phyloP scores from a whole-genome alignment of 2,113 vertebrate genomes.

The Octodon degus region DNA sequence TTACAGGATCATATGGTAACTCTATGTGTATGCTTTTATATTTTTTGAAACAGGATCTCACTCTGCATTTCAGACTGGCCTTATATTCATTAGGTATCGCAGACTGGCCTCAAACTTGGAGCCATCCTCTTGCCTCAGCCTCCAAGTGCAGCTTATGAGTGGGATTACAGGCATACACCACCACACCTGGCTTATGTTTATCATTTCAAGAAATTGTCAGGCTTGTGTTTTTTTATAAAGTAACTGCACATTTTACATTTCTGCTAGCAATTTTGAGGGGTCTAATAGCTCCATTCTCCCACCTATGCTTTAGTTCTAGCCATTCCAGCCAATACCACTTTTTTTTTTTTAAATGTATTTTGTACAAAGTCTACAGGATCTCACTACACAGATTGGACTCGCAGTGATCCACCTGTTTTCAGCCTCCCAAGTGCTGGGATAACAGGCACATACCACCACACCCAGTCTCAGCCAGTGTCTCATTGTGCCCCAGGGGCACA shows the following conservation, averaged over 20 bases:
- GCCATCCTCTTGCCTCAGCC: neutral
- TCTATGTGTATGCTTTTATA: neutral
- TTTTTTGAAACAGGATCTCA: neutral
- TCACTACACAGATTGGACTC: too few species aligned
- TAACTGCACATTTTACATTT: neutral
- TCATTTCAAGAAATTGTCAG: neutral
- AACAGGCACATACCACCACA: too few species aligned
- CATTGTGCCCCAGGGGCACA: too few species aligned
- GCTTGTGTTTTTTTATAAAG: neutral
- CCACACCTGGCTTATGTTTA: neutral
- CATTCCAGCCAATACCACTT: neutral
- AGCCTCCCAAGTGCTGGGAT: too few species aligned
- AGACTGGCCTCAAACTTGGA: neutral
- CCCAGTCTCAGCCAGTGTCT: too few species aligned
- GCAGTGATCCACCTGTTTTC: too few species aligned
- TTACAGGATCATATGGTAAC: neutral
- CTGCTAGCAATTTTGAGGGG: neutral
- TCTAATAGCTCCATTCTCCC: neutral
- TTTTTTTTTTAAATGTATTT: too few species aligned
- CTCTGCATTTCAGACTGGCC: neutral
- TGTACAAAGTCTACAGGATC: too few species aligned
- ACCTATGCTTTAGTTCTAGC: neutral
- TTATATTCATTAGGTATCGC: neutral
- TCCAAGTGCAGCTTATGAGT: neutral
- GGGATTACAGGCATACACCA: neutral